A percentile compares a stretch with the other conserved stretches of the same genome.
phyloP scores from a whole-genome alignment of 2,888 invertebrate species.

The Melanchra persicariae region DNA sequence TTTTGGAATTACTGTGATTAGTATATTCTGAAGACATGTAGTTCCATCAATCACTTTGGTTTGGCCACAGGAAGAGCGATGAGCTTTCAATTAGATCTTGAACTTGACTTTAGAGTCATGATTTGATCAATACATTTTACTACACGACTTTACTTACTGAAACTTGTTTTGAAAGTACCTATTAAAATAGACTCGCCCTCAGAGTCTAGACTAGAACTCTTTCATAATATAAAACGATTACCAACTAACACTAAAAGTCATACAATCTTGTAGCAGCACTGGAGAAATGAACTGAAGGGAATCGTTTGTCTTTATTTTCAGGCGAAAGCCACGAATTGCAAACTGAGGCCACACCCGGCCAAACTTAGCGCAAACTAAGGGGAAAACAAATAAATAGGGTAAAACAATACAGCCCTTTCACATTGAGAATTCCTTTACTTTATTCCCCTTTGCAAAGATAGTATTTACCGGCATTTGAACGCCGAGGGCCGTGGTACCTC shows the following conservation, averaged over 20 bases:
- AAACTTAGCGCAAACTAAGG: conserved; percentile 35
- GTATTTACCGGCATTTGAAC: conserved; percentile 49
- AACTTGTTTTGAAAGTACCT: neutral
- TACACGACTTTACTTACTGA: neutral
- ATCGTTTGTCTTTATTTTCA: conserved; percentile 35
- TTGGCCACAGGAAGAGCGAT: conserved; percentile 31
- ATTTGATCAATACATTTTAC: neutral
- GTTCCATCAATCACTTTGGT: conserved; percentile 25
- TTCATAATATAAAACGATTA: conserved; percentile 3
- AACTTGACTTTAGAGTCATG: conserved; percentile 7
- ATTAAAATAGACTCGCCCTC: neutral
- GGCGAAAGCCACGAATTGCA: conserved; percentile 28
- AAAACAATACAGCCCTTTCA: conserved; percentile 50
- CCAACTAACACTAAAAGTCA: conserved; percentile 18
- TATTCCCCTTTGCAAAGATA: conserved; percentile 53
- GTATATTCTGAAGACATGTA: conserved; percentile 19
- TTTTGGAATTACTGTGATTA: conserved; percentile 19
- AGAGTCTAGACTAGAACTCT: conserved; percentile 9
- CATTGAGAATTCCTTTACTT: conserved; percentile 39
- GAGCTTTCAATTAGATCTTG: conserved; percentile 14
- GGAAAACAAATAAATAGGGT: conserved; percentile 47
- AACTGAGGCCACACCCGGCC: conserved; percentile 16
- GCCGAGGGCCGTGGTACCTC: conserved; percentile 34
- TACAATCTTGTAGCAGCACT: conserved; percentile 22
- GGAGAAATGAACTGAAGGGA: conserved; percentile 33